Conservation (phyloP, 2,113 vertebrate species). For the Neogobius melanostomus region DNA sequence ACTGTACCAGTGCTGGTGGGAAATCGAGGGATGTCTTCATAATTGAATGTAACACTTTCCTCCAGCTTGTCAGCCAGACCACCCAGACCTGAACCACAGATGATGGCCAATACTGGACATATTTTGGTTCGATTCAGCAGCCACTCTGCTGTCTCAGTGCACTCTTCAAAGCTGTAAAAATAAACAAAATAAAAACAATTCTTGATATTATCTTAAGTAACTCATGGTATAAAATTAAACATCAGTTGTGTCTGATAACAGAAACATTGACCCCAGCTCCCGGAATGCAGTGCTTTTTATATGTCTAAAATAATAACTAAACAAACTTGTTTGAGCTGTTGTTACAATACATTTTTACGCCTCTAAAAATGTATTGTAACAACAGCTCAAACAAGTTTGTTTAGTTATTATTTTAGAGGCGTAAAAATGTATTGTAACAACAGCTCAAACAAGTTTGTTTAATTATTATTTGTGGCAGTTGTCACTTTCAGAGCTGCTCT, state of each 20-base stretch:
- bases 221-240: background rate
- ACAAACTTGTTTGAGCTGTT: background rate
- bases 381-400: background rate
- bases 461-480: background rate
- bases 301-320: background rate
- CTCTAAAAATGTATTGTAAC: background rate
- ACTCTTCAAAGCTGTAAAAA: conserved; percentile 68
- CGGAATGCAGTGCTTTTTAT: background rate
- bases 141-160: conserved; percentile 76
- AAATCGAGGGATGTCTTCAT: conserved; percentile 79
- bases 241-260: too few species aligned
- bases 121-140: conserved; percentile 52
- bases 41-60: conserved; percentile 62
- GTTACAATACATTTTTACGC: background rate
- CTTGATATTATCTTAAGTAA: background rate
- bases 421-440: background rate
- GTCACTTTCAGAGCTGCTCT: background rate
- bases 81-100: conserved; percentile 84
- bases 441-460: background rate
- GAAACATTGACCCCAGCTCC: too few species aligned
- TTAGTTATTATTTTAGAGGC: background rate
- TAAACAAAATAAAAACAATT: background rate
- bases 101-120: conserved; percentile 75
- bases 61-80: conserved; percentile 73
- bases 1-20: conserved; percentile 71